Evolutionary conservation across 1,140 invertebrate species (phyloP).

Genomic region (Eufriesea mexicana): DNA sequence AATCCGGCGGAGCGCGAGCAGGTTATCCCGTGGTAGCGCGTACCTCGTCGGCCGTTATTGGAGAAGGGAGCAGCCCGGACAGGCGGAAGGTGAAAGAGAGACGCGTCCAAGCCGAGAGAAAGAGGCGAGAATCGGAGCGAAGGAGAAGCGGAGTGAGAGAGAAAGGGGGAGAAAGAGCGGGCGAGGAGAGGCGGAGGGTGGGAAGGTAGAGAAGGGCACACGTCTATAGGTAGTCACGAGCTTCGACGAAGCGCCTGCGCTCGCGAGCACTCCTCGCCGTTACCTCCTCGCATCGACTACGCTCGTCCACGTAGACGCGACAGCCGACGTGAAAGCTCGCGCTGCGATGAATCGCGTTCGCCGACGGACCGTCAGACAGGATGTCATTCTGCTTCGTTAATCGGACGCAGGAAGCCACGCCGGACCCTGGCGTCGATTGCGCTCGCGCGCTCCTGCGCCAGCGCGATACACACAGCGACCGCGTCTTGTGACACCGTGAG

Average conservation of each 20-base stretch:
- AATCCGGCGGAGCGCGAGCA: constrained; percentile 81
- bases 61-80: constrained; percentile 45
- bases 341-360: constrained; percentile 56
- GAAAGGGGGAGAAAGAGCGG: not conserved
- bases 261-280: constrained; percentile 57
- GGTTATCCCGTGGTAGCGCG: constrained; percentile 61
- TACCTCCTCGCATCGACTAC: constrained; percentile 57
- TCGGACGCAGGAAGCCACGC: constrained; percentile 39
- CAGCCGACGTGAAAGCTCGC: constrained; percentile 65
- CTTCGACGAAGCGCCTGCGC: constrained; percentile 63
- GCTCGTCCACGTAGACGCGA: constrained; percentile 48
- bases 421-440: constrained; percentile 44
- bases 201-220: constrained; percentile 36
- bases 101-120: constrained; percentile 31
- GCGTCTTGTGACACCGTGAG: constrained; percentile 1
- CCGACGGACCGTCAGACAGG: constrained; percentile 44
- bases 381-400: constrained; percentile 51
- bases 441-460: constrained; percentile 44
- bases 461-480: constrained; percentile 14
- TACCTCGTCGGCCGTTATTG: constrained; percentile 51
- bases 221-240: constrained; percentile 61
- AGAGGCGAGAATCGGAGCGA: constrained; percentile 29
- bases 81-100: constrained; percentile 38
- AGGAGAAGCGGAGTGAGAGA: constrained; percentile 18
- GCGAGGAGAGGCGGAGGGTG: not conserved